Conservation (phyloP, 2,113 vertebrate species). For the Sceloporus tristichus region DNA sequence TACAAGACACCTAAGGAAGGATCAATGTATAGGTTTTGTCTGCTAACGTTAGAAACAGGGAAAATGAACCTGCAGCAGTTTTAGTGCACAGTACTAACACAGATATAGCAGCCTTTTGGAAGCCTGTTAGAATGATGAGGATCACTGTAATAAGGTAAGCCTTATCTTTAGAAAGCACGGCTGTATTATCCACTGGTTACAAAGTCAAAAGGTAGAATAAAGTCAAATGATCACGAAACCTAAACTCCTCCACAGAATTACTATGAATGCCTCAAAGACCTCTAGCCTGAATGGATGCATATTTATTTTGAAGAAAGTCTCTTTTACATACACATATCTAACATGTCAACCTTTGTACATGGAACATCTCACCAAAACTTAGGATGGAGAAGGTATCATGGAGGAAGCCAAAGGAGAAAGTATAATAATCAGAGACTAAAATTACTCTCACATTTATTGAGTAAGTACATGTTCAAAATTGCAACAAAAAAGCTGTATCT, state of each 20-base stretch:
- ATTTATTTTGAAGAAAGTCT: background rate
- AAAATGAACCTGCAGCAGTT: background rate
- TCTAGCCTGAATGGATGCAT: background rate
- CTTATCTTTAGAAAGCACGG: background rate
- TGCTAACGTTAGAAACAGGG: background rate
- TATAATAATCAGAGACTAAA: background rate
- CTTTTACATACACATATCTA: background rate
- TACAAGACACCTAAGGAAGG: background rate
- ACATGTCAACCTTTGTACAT: background rate
- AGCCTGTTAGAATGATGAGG: background rate
- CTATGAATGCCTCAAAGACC: background rate
- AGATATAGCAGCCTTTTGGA: no score
- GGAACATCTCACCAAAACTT: background rate
- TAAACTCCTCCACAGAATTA: background rate
- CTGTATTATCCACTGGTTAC: no score
- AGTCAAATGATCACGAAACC: background rate
- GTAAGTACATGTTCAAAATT: background rate
- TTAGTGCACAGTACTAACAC: background rate
- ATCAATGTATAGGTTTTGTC: background rate
- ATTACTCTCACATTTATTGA: background rate
- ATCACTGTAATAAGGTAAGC: background rate
- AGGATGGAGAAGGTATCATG: background rate
- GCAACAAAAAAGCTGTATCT: background rate
- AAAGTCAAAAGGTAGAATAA: background rate
- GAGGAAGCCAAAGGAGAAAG: background rate